Base-by-base conservation (phyloP, 2,797 vertebrate genomes). In the Thamnophis elegans region DNA sequence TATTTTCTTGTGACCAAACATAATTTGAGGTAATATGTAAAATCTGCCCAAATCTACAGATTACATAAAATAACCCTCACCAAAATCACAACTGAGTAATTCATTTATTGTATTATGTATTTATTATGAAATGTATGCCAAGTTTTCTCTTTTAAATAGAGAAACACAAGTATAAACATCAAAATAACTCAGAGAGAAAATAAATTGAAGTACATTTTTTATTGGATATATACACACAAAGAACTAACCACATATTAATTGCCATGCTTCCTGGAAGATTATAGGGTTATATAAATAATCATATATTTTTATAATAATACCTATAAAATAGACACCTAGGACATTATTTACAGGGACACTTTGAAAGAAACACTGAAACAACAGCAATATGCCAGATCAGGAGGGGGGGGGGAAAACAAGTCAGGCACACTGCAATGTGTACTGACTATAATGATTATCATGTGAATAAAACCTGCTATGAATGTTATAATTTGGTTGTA, bases 261-360 rank as follows among this genome's bases (percentile, higher is more conserved):
- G 93, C 95, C 68, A 42, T 78, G 68, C 32, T 9, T 78, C 8
- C 18, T 78, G 32, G 18, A 18, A 42, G 16, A 78, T 78, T 78
- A 42, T 78, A 18, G 32, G 18, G 14, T 14, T 32, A 68, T 10
- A 78, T 78, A 78, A 42, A 78, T 22, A 78, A 78, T 78, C 65
- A 78, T 95, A 94, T 94, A 94, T 42, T 94, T 68, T 90, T 65
- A 56, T 95, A 94, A 93, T 91, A 96, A 93, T 93, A 95, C 94
- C 93, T 91, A 93, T 94, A 91, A 96, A 96, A 96, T 95, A 87
- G 92, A 94, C 36, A 93, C 94, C 93, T 85, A 89, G 94, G 47
- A n/a, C 25, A 96, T 22, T 51, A 20, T 26, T 82, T 95, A 91
- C 95, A 96, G 0, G 47, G 90, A 93, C 93, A 93, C 89, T 91